Percentiles rank a stretch among this genome's conserved stretches.
Evolutionary conservation across 2,797 vertebrate species (phyloP).

Genomic region (Myotis findleyi): DNA sequence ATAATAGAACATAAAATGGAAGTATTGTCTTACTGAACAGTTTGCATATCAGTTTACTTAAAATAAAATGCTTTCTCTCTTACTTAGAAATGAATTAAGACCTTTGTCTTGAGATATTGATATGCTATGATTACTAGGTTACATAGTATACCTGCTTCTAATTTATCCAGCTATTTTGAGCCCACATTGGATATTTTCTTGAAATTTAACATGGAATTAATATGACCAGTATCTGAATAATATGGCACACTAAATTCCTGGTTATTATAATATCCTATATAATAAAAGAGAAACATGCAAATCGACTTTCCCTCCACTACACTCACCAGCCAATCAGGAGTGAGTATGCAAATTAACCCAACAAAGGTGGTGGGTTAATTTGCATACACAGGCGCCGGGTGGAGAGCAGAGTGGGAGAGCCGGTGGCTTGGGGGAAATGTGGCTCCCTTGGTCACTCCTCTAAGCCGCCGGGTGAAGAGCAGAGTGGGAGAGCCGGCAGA

Average conservation of each 20-base stretch:
- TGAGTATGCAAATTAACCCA: too few species aligned
- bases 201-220: not conserved
- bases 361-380: too few species aligned
- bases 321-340: too few species aligned
- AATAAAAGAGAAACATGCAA: too few species aligned
- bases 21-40: not conserved
- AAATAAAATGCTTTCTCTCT: not conserved
- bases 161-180: conserved; percentile 8
- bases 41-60: not conserved
- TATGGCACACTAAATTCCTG: not conserved
- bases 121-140: not conserved
- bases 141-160: not conserved
- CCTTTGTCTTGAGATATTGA: not conserved
- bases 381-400: too few species aligned
- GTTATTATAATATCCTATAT: not conserved
- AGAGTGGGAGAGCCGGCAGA: too few species aligned
- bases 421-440: too few species aligned
- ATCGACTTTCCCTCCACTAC: too few species aligned
- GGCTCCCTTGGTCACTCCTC: too few species aligned
- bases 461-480: too few species aligned
- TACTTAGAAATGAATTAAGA: not conserved
- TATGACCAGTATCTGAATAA: not conserved
- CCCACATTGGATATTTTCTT: not conserved
- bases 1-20: not conserved
- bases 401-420: too few species aligned